phyloP scores from a whole-genome alignment of 1,140 invertebrate species.

The Camponotus vicinus region DNA sequence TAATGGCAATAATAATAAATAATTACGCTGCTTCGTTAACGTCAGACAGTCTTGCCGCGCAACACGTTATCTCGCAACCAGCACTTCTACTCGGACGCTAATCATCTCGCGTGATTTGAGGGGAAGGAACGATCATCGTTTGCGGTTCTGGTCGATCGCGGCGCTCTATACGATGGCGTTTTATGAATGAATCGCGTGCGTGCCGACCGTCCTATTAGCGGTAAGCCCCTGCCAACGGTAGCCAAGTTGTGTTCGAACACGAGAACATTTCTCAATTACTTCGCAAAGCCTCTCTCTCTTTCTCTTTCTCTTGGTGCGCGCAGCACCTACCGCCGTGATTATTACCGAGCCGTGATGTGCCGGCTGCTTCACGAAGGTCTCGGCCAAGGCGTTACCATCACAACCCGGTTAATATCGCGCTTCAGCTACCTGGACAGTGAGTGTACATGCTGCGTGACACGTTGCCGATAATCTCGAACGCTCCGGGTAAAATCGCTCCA shows the following conservation, averaged over 20 bases:
- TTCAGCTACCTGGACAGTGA: conserved; percentile 33
- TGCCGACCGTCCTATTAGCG: conserved; percentile 75
- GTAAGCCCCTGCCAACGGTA: conserved; percentile 67
- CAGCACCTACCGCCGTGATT: conserved; percentile 72
- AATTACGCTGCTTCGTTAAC: background rate
- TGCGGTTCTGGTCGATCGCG: conserved; percentile 39
- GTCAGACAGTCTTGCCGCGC: background rate
- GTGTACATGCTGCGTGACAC: background rate
- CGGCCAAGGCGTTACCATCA: conserved; percentile 67
- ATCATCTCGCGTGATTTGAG: conserved; percentile 46
- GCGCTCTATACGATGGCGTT: conserved; percentile 40
- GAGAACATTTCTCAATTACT: conserved; percentile 76
- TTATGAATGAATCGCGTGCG: conserved; percentile 78
- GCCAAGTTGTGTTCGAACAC: conserved; percentile 73
- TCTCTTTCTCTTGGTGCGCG: conserved; percentile 46
- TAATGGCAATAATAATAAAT: background rate
- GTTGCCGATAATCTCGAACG: background rate
- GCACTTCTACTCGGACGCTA: conserved; percentile 4
- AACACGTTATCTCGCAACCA: conserved; percentile 6
- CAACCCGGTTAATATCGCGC: conserved; percentile 63
- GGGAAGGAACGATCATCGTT: conserved; percentile 14
- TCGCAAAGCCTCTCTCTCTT: conserved; percentile 50
- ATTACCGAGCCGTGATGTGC: conserved; percentile 75
- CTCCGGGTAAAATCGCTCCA: background rate
- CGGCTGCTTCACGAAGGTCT: conserved; percentile 71